Evolutionary conservation across 2,888 invertebrate species (phyloP).

Genomic region (Agonopterix subpropinquella): DNA sequence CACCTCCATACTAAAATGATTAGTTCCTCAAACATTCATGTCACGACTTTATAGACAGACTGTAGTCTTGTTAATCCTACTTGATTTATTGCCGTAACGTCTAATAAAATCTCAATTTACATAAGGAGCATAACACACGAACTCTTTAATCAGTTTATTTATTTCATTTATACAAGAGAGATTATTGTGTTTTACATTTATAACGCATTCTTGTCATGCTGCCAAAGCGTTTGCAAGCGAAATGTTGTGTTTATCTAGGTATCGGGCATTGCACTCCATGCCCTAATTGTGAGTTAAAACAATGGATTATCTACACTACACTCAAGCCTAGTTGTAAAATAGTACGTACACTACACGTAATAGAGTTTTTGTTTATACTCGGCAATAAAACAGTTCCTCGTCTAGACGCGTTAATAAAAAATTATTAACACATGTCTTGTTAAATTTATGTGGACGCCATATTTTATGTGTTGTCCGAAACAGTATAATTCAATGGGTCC

Average conservation of each 20-base stretch:
- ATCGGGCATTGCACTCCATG: constrained; percentile 40
- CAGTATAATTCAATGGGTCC: no score
- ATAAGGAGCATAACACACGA: constrained; percentile 1
- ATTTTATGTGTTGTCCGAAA: no score
- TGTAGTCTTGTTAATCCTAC: no score
- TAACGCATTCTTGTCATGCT: constrained; percentile 25
- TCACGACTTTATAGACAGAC: no score
- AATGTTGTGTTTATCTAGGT: constrained; percentile 19
- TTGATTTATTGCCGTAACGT: not conserved
- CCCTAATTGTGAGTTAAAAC: constrained; percentile 31
- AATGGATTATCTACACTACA: constrained; percentile 7
- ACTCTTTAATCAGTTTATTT: not conserved
- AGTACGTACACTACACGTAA: not conserved
- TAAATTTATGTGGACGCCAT: no score
- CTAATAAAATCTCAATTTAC: not conserved
- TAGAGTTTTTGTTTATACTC: not conserved
- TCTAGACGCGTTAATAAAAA: not conserved
- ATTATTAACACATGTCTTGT: not conserved
- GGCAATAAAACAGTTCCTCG: not conserved
- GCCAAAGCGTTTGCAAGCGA: constrained; percentile 25
- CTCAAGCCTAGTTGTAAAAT: not conserved
- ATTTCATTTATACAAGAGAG: constrained; percentile 11
- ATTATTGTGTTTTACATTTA: constrained; percentile 26
- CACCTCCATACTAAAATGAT: no score
- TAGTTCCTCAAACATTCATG: no score